Evolutionary conservation across 2,113 vertebrate species (phyloP).

Genomic region (Dolichotis patagonum): DNA sequence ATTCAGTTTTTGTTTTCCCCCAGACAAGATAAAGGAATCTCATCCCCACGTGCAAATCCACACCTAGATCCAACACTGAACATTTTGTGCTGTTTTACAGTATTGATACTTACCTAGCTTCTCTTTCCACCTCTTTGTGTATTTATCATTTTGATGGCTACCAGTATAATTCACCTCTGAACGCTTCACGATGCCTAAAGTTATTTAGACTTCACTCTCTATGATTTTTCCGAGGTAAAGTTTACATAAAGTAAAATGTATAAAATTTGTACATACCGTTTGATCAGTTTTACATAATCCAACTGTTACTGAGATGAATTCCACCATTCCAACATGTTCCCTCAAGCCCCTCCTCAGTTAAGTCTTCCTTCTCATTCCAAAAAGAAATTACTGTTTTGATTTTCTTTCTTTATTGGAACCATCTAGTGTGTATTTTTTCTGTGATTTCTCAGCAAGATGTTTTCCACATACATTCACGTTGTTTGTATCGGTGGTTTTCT

Average conservation of each 20-base stretch:
- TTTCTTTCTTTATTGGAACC: not conserved
- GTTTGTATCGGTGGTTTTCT: not conserved
- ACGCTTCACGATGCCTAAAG: not conserved
- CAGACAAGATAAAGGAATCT: not conserved
- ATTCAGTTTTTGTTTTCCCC: not conserved
- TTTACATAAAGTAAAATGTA: not conserved
- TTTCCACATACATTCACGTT: not conserved
- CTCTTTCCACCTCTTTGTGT: not conserved
- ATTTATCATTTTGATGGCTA: not conserved
- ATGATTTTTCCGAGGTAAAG: not conserved
- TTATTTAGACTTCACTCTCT: not conserved
- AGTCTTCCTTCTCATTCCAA: not conserved
- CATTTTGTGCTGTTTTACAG: not conserved
- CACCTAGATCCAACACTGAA: not conserved
- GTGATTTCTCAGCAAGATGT: not conserved
- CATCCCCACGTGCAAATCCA: fast-evolving
- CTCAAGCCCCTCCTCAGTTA: not conserved
- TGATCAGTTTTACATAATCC: conserved; percentile 9
- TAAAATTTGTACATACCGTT: not conserved
- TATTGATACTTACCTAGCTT: not conserved
- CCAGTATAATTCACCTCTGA: not conserved
- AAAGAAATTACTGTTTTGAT: not conserved
- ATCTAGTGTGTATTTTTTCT: not conserved
- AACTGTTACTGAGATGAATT: not conserved
- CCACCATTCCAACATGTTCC: not conserved